Conservation (phyloP, 2,888 invertebrate genomes). For the Rhagonycha fulva region DNA sequence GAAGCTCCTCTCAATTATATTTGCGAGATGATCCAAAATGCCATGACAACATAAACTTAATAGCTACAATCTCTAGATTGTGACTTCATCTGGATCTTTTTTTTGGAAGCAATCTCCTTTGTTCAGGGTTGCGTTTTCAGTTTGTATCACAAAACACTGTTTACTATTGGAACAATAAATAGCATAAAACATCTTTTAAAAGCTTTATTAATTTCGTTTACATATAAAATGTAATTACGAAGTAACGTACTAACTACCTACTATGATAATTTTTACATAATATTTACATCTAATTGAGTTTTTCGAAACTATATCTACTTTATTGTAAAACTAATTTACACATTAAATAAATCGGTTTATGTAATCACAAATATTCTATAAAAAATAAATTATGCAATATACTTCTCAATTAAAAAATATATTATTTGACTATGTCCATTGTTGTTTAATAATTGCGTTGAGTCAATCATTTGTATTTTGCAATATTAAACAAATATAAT, state of each 20-base stretch:
- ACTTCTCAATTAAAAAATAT: slow-evolving; percentile 16
- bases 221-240: slow-evolving; percentile 9
- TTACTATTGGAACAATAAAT: not conserved
- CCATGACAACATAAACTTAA: no score
- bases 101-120: no score
- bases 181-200: not conserved
- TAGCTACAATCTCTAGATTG: no score
- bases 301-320: slow-evolving; percentile 7
- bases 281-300: slow-evolving; percentile 13
- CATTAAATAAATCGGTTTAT: slow-evolving; percentile 14
- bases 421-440: slow-evolving; percentile 7
- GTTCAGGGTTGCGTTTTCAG: no score
- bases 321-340: slow-evolving; percentile 7
- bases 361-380: slow-evolving; percentile 19
- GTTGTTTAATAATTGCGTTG: not conserved
- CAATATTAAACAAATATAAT: slow-evolving; percentile 1
- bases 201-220: slow-evolving; percentile 1
- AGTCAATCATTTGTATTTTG: not conserved
- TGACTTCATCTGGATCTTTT: no score
- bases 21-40: no score
- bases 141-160: no score
- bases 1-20: no score
- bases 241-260: slow-evolving; percentile 16
- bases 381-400: slow-evolving; percentile 21
- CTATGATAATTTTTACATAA: not conserved